A percentile compares a stretch with the other conserved stretches of the same genome.
Evolutionary conservation across 2,888 invertebrate species (phyloP).

Genomic region (Oeneis ivallda): DNA sequence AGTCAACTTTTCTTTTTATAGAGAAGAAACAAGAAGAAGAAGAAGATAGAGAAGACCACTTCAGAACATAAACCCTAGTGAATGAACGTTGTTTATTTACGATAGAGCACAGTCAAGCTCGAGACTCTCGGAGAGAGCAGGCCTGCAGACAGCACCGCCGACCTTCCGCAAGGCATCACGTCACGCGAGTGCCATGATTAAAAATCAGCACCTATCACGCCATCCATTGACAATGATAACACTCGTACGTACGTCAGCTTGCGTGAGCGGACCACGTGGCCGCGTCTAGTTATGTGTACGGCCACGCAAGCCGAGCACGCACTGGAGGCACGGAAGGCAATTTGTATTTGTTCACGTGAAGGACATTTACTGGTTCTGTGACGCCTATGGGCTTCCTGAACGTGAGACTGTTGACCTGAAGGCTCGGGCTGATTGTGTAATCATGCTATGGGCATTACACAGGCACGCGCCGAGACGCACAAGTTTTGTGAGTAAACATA

Average conservation of each 20-base stretch:
- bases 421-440: constrained; percentile 10
- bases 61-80: too few species aligned
- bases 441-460: background rate
- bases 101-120: too few species aligned
- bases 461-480: background rate
- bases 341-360: constrained; percentile 35
- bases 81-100: too few species aligned
- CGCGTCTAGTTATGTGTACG: constrained; percentile 52
- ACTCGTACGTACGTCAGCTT: constrained; percentile 49
- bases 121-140: background rate
- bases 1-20: too few species aligned
- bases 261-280: constrained; percentile 71
- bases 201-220: constrained; percentile 60
- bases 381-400: constrained; percentile 19
- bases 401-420: constrained; percentile 19
- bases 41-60: too few species aligned
- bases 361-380: constrained; percentile 30
- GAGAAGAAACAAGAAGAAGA: too few species aligned
- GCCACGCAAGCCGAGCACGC: constrained; percentile 59
- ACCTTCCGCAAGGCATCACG: constrained; percentile 42
- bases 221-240: constrained; percentile 73
- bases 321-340: constrained; percentile 41
- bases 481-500: background rate
- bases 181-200: constrained; percentile 43
- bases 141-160: constrained; percentile 19